Conservation (phyloP, 2,888 invertebrate genomes). For the Calliopum simillimum region DNA sequence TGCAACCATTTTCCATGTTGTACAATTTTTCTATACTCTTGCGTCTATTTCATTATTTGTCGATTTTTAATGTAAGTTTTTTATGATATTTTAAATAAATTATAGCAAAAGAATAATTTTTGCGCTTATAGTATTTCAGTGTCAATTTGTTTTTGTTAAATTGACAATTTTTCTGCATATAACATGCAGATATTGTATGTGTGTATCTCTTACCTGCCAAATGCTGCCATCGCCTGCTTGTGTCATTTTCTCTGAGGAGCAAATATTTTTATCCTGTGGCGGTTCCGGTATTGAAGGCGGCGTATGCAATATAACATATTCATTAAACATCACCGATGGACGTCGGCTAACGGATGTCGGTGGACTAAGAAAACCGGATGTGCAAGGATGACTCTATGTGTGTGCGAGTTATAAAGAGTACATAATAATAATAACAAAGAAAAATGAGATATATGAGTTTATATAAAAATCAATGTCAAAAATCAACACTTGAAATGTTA, state of each 20-base stretch:
- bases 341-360: constrained; percentile 77
- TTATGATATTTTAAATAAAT: no score
- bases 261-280: constrained; percentile 71
- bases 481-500: background rate
- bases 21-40: no score
- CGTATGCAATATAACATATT: constrained; percentile 82
- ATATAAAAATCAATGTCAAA: background rate
- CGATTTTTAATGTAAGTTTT: no score
- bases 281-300: constrained; percentile 64
- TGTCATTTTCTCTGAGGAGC: constrained; percentile 90
- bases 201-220: constrained; percentile 71
- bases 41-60: no score
- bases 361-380: constrained; percentile 78
- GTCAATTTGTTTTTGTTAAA: no score
- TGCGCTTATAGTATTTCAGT: no score
- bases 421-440: background rate
- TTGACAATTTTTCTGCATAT: no score
- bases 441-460: background rate
- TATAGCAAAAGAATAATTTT: no score
- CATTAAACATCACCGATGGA: constrained; percentile 91
- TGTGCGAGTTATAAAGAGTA: background rate
- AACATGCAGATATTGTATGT: no score
- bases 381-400: constrained; percentile 73
- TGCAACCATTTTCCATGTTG: no score
- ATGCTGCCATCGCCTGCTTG: constrained; percentile 83